Conservation (phyloP, 2,797 vertebrate species). For the Artibeus jamaicensis region DNA sequence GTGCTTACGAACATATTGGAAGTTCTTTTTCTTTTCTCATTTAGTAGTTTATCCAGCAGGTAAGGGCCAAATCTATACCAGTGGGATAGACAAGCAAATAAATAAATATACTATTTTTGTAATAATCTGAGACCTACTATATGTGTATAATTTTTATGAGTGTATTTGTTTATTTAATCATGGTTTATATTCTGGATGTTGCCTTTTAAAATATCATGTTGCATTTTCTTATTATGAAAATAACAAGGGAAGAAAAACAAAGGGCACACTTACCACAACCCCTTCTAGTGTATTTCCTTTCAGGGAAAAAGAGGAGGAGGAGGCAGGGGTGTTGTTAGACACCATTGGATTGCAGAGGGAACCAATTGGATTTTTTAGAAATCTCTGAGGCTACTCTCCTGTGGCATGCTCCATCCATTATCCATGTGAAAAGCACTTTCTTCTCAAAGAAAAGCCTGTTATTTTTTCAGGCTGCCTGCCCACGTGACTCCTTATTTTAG, state of each 20-base stretch:
- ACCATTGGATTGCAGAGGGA: background rate
- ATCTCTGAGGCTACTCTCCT: background rate
- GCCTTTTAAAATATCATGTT: background rate
- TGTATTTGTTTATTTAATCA: background rate
- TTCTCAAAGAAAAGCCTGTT: background rate
- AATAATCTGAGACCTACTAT: background rate
- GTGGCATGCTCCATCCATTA: fast-evolving
- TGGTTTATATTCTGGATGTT: background rate
- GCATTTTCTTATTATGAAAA: background rate
- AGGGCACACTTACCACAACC: no score
- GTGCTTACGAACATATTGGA: background rate
- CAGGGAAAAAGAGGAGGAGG: background rate
- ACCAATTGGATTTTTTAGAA: background rate
- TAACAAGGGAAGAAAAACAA: background rate
- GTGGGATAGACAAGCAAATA: background rate
- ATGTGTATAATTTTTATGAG: background rate
- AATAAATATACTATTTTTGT: background rate
- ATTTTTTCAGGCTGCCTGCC: background rate
- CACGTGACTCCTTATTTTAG: background rate
- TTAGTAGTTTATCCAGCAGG: background rate
- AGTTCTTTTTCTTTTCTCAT: background rate
- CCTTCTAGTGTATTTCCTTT: background rate
- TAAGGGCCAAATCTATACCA: background rate
- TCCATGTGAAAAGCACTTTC: background rate
- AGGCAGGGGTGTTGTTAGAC: background rate